These are phyloP conservation scores for Hydractinia echinata DNA, from an alignment of 30 jellyfish, hydroid and myxozoan species.

Conservation along the genomic window DNA sequence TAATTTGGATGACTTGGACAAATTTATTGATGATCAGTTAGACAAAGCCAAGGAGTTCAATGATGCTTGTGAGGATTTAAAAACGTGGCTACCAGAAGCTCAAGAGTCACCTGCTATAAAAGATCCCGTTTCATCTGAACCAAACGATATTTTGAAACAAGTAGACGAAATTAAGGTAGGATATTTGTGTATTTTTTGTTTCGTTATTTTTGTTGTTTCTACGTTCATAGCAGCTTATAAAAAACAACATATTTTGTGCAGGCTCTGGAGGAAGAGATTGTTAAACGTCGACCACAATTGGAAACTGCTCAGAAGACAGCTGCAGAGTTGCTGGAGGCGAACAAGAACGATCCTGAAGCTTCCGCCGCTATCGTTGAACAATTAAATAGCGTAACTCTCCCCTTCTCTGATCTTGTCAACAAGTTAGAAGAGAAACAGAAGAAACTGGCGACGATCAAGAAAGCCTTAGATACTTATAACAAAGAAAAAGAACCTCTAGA, in stretches of 20 bases:
- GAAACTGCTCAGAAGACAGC: conserved; percentile 82
- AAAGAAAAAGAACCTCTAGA: conserved; percentile 74
- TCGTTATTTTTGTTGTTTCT: neutral
- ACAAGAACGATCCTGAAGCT: conserved; percentile 59
- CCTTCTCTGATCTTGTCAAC: conserved; percentile 49
- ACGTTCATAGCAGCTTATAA: neutral
- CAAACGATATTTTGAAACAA: conserved; percentile 48
- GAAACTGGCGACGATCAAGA: conserved; percentile 51
- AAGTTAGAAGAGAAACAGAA: conserved; percentile 63
- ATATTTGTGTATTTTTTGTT: neutral
- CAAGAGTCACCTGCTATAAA: conserved; percentile 40
- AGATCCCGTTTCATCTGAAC: conserved; percentile 49
- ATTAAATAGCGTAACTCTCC: conserved; percentile 59
- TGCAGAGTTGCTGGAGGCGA: conserved; percentile 59
- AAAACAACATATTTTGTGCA: conserved; percentile 10
- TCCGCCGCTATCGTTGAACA: conserved; percentile 65
- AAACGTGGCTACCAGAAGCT: conserved; percentile 78
- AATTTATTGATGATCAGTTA: conserved; percentile 36
- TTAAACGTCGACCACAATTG: conserved; percentile 52
- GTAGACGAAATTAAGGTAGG: conserved; percentile 63
- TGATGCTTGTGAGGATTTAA: conserved; percentile 46
- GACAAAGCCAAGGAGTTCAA: conserved; percentile 55
- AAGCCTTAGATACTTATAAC: conserved; percentile 69
- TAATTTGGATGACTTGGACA: conserved; percentile 47
- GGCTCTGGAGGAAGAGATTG: conserved; percentile 66